Evolutionary conservation across 2,888 invertebrate genomes (phyloP).

Genomic region (Penaeus monodon): DNA sequence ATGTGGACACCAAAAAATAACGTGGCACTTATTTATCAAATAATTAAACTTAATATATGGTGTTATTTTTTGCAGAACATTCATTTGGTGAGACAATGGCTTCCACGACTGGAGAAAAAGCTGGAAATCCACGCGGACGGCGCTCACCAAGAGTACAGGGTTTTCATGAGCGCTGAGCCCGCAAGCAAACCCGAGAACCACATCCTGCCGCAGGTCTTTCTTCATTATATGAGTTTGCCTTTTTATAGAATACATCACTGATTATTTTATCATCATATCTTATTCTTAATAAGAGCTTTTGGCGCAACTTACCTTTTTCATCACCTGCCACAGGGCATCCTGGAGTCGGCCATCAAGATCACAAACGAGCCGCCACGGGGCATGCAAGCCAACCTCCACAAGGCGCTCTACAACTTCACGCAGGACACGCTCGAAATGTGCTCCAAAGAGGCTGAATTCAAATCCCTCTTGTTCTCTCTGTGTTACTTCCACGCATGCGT

Average conservation of each 20-base stretch:
- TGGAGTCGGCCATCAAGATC: constrained; percentile 96
- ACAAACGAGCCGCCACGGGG: constrained; percentile 98
- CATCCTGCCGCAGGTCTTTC: constrained; percentile 85
- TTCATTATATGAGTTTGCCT: too few species aligned
- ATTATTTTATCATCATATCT: too few species aligned
- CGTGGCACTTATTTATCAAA: too few species aligned
- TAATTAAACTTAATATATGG: too few species aligned
- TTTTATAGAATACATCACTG: too few species aligned
- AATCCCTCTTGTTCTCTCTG: constrained; percentile 90
- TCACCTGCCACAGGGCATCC: constrained; percentile 82
- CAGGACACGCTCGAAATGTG: constrained; percentile 97
- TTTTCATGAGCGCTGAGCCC: constrained; percentile 95
- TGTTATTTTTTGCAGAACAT: constrained; percentile 80
- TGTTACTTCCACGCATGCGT: constrained; percentile 98
- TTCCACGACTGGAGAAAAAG: constrained; percentile 90
- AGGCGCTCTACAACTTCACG: constrained; percentile 92
- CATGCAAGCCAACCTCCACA: constrained; percentile 96
- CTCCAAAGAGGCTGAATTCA: constrained; percentile 95
- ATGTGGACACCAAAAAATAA: too few species aligned
- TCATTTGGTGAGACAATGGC: constrained; percentile 94
- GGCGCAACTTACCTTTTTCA: too few species aligned
- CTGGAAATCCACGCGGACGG: constrained; percentile 86
- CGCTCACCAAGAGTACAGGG: constrained; percentile 84
- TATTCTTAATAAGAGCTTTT: too few species aligned
- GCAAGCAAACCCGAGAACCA: constrained; percentile 88